Conservation (phyloP, 2,113 vertebrate species). For the Microtus richardsoni region DNA sequence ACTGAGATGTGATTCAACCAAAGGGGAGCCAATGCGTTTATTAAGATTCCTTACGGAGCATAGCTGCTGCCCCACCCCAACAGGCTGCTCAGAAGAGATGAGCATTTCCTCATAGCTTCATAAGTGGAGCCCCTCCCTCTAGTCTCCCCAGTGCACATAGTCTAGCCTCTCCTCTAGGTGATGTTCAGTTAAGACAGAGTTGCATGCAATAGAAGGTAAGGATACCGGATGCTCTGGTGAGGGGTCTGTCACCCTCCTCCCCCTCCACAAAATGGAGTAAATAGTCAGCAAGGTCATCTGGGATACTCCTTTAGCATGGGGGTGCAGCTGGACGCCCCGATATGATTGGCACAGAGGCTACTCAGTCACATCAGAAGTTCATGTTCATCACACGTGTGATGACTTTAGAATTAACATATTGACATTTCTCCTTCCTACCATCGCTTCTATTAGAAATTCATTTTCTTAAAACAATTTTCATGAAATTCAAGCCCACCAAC, state of each 20-base stretch:
- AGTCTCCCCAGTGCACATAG: background rate
- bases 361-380: background rate
- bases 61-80: background rate
- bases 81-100: background rate
- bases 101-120: background rate
- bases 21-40: background rate
- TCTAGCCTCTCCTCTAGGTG: background rate
- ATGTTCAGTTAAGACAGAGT: background rate
- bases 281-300: background rate
- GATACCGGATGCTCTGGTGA: background rate
- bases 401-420: background rate
- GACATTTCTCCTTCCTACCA: background rate
- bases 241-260: background rate
- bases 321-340: background rate
- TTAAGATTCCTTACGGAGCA: background rate
- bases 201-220: background rate
- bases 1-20: background rate
- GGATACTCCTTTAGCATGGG: background rate
- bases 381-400: background rate
- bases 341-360: background rate
- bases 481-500: too few relatives aligned
- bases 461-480: background rate
- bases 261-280: background rate
- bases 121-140: background rate
- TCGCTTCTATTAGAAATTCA: background rate